A percentile compares a stretch with the other conserved stretches of the same genome.
Evolutionary conservation across 2,888 invertebrate genomes (phyloP).

Genomic region (Coleophora flavipennella): DNA sequence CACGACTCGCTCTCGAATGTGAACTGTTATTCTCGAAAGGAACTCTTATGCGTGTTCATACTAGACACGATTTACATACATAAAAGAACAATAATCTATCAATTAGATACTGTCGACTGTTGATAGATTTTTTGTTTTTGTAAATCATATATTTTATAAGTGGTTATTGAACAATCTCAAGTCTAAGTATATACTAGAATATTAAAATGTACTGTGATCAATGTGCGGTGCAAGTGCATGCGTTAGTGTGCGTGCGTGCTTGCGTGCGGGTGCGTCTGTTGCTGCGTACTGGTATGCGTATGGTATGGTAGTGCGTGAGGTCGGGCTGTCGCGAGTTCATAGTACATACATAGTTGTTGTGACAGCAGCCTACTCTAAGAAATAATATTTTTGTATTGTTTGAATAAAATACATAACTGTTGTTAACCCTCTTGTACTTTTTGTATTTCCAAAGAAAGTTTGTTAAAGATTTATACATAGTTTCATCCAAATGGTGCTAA

Average conservation of each 20-base stretch:
- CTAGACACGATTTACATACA: constrained; percentile 38
- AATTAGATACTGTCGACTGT: constrained; percentile 38
- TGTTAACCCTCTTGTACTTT: constrained; percentile 49
- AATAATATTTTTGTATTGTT: constrained; percentile 68
- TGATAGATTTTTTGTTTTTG: constrained; percentile 51
- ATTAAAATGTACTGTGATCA: constrained; percentile 61
- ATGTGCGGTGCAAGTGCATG: constrained; percentile 17
- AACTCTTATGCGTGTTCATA: constrained; percentile 45
- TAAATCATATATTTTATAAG: constrained; percentile 62
- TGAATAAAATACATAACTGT: constrained; percentile 65
- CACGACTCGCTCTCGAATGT: constrained; percentile 20
- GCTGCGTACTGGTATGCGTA: background rate
- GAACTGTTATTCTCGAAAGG: constrained; percentile 30
- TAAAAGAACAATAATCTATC: constrained; percentile 45
- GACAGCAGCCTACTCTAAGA: constrained; percentile 52
- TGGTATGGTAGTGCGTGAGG: background rate
- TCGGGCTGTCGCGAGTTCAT: constrained; percentile 1
- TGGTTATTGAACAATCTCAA: constrained; percentile 53
- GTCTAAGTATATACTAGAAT: constrained; percentile 31
- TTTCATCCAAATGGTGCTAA: constrained; percentile 62
- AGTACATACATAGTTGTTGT: constrained; percentile 32
- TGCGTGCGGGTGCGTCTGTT: constrained; percentile 7
- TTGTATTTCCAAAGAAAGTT: constrained; percentile 50
- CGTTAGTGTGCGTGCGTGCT: constrained; percentile 8
- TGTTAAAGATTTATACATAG: constrained; percentile 29